Conservation (phyloP, 2,113 vertebrate species). For the Oreochromis tanganicae region DNA sequence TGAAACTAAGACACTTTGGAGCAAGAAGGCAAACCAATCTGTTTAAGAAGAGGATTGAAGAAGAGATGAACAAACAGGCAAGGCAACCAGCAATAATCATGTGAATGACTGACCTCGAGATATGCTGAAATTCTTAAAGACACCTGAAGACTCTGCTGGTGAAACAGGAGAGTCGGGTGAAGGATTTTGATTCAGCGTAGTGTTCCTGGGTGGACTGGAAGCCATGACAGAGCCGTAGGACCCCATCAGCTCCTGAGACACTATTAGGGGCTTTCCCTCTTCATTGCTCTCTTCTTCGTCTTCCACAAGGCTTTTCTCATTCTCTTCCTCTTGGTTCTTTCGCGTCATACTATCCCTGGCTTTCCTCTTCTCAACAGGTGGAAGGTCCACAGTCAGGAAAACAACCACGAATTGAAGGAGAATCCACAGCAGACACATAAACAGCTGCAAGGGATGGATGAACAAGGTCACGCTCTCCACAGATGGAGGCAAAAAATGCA, state of each 20-base stretch:
- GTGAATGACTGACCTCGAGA: conserved; percentile 51
- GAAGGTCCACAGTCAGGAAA: conserved; percentile 76
- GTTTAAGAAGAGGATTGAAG: background rate
- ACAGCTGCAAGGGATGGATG: conserved; percentile 61
- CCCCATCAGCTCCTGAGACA: conserved; percentile 46
- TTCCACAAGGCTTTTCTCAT: background rate
- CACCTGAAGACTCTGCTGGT: background rate
- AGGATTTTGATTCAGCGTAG: background rate
- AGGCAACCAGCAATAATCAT: fast-evolving
- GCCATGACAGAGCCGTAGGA: conserved; percentile 62
- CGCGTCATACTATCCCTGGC: background rate
- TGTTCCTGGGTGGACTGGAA: background rate
- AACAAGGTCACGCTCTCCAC: background rate
- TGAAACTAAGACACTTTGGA: background rate
- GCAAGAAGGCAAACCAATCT: background rate
- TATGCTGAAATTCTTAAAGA: conserved; percentile 52
- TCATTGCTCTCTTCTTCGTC: conserved; percentile 35
- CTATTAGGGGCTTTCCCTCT: conserved; percentile 63
- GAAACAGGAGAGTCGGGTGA: conserved; percentile 3
- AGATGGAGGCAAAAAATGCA: background rate
- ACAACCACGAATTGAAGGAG: conserved; percentile 74
- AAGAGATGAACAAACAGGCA: background rate
- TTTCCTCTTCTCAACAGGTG: conserved; percentile 11
- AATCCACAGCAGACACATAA: conserved; percentile 80
- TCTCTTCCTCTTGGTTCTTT: background rate